A percentile compares a stretch with the other conserved stretches of the same genome.
phyloP scores from a whole-genome alignment of 2,888 invertebrate genomes.

The Chorisops tibialis region DNA sequence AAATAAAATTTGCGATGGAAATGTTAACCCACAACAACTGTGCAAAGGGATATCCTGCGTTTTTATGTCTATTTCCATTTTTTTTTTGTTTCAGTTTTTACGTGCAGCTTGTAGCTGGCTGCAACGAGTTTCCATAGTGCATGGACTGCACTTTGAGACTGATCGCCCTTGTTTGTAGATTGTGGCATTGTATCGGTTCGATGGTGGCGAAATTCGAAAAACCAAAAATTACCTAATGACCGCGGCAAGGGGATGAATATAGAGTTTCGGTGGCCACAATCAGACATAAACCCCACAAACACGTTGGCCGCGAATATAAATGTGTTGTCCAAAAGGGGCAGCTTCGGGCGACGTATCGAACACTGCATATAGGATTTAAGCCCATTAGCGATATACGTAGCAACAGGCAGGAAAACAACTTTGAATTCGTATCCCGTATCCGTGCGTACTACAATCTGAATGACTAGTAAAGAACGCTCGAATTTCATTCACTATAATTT shows the following conservation, averaged over 20 bases:
- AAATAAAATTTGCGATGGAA: no score
- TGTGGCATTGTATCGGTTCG: neutral
- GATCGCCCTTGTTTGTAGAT: no score
- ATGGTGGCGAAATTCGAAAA: conserved; percentile 31
- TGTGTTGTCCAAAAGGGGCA: neutral
- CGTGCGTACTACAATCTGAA: no score
- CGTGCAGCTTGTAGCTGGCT: no score
- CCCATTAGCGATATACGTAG: conserved; percentile 6
- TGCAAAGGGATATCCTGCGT: no score
- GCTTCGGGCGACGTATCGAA: conserved; percentile 1
- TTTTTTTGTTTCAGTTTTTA: no score
- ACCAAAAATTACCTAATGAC: conserved; percentile 34
- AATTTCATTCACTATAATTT: no score
- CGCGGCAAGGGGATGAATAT: conserved; percentile 26
- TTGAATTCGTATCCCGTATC: conserved; percentile 6
- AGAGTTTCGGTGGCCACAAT: conserved; percentile 30
- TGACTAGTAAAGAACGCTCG: no score
- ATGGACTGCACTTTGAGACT: no score
- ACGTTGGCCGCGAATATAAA: conserved; percentile 23
- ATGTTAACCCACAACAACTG: no score
- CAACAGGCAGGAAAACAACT: conserved; percentile 16
- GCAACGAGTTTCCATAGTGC: no score
- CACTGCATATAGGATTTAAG: neutral
- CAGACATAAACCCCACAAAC: conserved; percentile 28
- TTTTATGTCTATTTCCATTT: no score